Percentiles rank a stretch among this genome's conserved stretches.
These are phyloP conservation scores for Tachina grossa DNA, from an alignment of 2,888 invertebrate species.

Conservation along the genomic window DNA sequence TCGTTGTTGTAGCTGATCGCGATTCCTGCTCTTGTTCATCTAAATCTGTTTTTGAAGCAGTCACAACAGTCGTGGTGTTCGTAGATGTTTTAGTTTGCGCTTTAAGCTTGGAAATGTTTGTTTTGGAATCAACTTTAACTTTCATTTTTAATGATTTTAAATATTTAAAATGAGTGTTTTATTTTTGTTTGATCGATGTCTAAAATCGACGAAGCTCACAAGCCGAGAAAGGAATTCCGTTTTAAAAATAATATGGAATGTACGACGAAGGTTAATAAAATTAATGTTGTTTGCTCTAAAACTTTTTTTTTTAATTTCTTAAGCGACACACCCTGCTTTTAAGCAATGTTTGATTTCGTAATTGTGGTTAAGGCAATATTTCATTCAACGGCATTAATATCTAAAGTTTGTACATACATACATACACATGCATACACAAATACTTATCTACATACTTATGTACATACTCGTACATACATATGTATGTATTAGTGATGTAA, in stretches of 20 bases:
- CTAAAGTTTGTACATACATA: neutral
- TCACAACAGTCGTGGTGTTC: constrained; percentile 12
- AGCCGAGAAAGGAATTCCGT: neutral
- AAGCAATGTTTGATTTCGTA: constrained; percentile 14
- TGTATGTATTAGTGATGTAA: too few relatives aligned
- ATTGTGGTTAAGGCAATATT: neutral
- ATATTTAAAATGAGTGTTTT: neutral
- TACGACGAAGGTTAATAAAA: constrained; percentile 3
- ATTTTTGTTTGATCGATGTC: constrained; percentile 10
- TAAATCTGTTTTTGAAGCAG: constrained; percentile 27
- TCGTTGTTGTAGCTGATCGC: neutral
- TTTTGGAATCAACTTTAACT: constrained; percentile 78
- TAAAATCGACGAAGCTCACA: neutral
- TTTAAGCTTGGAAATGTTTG: constrained; percentile 70
- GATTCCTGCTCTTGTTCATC: constrained; percentile 38
- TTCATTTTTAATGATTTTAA: constrained; percentile 74
- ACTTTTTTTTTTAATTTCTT: constrained; percentile 1
- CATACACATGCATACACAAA: neutral
- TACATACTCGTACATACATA: neutral
- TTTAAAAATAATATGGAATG: constrained; percentile 45
- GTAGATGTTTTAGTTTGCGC: constrained; percentile 44
- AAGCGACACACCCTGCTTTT: constrained; percentile 39
- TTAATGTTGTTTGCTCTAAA: constrained; percentile 11
- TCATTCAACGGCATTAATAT: neutral
- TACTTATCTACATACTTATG: neutral